Conservation (phyloP, 2,888 invertebrate species). For the Tuberolachnus salignus region DNA sequence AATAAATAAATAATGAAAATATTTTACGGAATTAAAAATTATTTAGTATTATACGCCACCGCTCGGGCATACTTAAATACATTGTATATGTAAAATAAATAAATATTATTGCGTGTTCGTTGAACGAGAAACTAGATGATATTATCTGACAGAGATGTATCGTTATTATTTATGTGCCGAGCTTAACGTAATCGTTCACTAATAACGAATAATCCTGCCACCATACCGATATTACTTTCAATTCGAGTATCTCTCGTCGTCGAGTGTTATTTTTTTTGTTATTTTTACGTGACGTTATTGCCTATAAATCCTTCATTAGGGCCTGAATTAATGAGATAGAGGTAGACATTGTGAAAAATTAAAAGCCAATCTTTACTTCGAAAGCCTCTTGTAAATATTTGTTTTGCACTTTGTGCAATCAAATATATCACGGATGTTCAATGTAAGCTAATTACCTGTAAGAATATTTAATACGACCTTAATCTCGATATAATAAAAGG, state of each 20-base stretch:
- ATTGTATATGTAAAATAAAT: no score
- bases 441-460: no score
- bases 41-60: no score
- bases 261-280: no score
- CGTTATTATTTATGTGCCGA: neutral
- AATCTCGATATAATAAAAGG: no score
- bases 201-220: neutral
- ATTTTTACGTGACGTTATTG: constrained; percentile 14
- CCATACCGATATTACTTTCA: neutral
- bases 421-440: neutral
- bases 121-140: no score
- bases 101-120: no score
- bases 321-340: neutral
- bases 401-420: neutral
- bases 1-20: no score
- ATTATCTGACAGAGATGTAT: neutral
- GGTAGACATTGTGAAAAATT: neutral
- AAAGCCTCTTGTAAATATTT: constrained; percentile 6
- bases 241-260: neutral
- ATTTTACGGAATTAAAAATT: no score
- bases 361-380: neutral
- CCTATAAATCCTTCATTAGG: neutral
- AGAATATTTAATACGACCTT: no score
- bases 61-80: no score
- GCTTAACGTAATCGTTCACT: neutral